Evolutionary conservation across 1,140 invertebrate species (phyloP).

Genomic region (Asobara japonica): DNA sequence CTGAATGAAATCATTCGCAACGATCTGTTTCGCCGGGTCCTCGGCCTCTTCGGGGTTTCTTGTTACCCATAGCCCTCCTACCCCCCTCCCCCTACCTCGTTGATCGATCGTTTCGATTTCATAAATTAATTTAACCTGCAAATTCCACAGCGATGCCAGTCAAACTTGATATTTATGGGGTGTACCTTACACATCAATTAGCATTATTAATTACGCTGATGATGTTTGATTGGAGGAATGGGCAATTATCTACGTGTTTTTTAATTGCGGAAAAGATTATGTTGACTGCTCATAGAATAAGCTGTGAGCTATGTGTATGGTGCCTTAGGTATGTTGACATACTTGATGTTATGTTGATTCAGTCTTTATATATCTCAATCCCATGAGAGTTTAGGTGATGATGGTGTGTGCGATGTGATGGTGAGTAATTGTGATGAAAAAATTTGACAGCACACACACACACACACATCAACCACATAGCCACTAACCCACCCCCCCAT

Average conservation of each 20-base stretch:
- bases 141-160: constrained; percentile 2
- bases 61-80: constrained; percentile 3
- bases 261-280: constrained; percentile 14
- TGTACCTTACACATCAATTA: constrained; percentile 1
- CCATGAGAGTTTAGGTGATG: too few relatives aligned
- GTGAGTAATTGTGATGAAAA: too few relatives aligned
- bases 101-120: constrained; percentile 16
- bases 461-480: too few relatives aligned
- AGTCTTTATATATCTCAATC: too few relatives aligned
- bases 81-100: too few relatives aligned
- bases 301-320: too few relatives aligned
- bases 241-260: not conserved
- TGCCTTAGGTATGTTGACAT: too few relatives aligned
- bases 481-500: too few relatives aligned
- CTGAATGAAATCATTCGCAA: constrained; percentile 31
- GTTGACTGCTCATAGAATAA: too few relatives aligned
- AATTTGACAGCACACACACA: too few relatives aligned
- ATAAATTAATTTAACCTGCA: constrained; percentile 8
- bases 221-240: not conserved
- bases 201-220: constrained; percentile 1
- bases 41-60: constrained; percentile 17
- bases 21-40: constrained; percentile 32
- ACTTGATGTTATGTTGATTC: too few relatives aligned
- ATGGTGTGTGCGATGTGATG: too few relatives aligned
- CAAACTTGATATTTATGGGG: constrained; percentile 1